Conservation (phyloP, 2,888 invertebrate species). For the Lissocephala sabroskyi region DNA sequence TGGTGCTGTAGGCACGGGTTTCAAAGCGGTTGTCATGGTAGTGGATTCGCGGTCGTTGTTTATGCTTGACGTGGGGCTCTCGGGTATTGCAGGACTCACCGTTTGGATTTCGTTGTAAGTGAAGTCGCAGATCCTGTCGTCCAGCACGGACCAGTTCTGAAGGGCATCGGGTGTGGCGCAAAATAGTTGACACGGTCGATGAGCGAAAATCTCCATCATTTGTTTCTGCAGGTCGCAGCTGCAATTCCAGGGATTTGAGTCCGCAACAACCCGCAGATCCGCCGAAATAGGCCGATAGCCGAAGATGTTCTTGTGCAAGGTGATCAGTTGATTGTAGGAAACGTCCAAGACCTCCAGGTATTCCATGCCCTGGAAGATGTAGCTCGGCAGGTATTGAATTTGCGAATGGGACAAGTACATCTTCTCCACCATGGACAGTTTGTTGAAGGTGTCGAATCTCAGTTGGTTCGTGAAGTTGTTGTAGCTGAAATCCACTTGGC, state of each 20-base stretch:
- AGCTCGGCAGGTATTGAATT: conserved; percentile 41
- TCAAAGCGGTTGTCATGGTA: not conserved
- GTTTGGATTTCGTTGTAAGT: rapidly evolving
- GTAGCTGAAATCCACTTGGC: conserved; percentile 48
- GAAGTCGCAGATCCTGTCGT: conserved; percentile 28
- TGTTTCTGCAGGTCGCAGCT: conserved; percentile 41
- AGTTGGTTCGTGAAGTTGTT: conserved; percentile 47
- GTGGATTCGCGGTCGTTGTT: too few species aligned
- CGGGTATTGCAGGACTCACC: too few species aligned
- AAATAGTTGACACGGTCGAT: conserved; percentile 16
- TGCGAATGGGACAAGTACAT: conserved; percentile 50
- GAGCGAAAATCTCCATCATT: conserved; percentile 32
- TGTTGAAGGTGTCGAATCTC: conserved; percentile 30
- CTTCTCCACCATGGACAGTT: conserved; percentile 50
- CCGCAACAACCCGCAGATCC: conserved; percentile 32
- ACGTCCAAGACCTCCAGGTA: conserved; percentile 51
- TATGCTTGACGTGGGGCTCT: too few species aligned
- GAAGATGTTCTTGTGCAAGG: conserved; percentile 44
- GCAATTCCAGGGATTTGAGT: conserved; percentile 56
- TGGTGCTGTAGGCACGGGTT: too few species aligned
- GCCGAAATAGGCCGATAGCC: conserved; percentile 27
- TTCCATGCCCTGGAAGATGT: conserved; percentile 42
- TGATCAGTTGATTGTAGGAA: conserved; percentile 50
- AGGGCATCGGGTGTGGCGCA: conserved; percentile 38
- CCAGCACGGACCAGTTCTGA: conserved; percentile 27